Conservation (phyloP, 2,113 vertebrate genomes). For the Baryphthengus martii region DNA sequence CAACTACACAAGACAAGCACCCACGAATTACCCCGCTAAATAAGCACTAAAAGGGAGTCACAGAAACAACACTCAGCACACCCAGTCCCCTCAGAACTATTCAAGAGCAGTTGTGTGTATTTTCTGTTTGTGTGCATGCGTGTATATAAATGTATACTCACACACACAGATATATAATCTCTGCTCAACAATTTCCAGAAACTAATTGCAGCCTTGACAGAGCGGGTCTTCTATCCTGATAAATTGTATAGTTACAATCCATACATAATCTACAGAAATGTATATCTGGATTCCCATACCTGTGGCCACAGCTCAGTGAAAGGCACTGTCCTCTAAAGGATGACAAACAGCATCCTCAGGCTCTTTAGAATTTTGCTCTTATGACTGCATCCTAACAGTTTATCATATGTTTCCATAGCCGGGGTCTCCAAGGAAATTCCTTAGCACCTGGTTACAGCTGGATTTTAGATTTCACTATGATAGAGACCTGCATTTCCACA, state of each 20-base stretch:
- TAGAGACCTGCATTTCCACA: not conserved
- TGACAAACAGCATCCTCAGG: not conserved
- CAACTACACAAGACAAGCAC: not conserved
- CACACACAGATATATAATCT: not conserved
- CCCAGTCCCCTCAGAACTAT: not conserved
- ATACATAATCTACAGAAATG: not conserved
- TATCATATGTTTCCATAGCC: slow-evolving; percentile 4
- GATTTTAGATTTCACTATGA: slow-evolving; percentile 3
- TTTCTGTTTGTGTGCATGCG: not conserved
- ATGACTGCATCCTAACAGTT: not conserved
- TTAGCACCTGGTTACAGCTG: not conserved
- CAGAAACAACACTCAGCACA: not conserved
- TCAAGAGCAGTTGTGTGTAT: not conserved
- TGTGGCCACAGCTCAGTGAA: not conserved
- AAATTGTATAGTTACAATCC: not conserved
- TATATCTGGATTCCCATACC: not conserved
- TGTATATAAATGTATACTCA: not conserved
- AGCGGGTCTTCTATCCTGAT: not conserved
- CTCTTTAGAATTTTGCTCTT: not conserved
- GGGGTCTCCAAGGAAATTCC: slow-evolving; percentile 15
- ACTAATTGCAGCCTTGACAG: slow-evolving; percentile 18
- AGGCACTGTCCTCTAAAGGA: not conserved
- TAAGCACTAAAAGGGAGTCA: not conserved
- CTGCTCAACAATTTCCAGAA: not conserved
- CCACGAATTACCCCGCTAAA: not conserved